Percentiles rank a stretch among this genome's conserved stretches.
Evolutionary conservation across 2,888 invertebrate species (phyloP).

Genomic region (Orchesellides sinensis): DNA sequence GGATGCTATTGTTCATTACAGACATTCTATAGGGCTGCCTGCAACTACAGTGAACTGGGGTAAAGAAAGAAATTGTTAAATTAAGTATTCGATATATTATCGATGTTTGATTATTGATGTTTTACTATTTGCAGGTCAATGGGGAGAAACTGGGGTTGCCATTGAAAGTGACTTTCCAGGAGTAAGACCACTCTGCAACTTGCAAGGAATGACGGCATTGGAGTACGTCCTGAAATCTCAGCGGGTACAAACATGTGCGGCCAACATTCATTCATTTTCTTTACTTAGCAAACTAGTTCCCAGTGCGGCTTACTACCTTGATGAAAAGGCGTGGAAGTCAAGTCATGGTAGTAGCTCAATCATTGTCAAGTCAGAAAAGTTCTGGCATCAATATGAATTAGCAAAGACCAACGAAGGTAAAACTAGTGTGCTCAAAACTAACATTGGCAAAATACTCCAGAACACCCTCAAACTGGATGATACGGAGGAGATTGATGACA

Average conservation of each 20-base stretch:
- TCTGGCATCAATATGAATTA: slow-evolving; percentile 48
- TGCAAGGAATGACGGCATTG: slow-evolving; percentile 51
- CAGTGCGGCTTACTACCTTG: slow-evolving; percentile 31
- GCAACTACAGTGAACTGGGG: slow-evolving; percentile 46
- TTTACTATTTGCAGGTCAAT: slow-evolving; percentile 7
- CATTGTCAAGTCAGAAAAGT: slow-evolving; percentile 39
- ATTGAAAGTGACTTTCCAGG: slow-evolving; percentile 59
- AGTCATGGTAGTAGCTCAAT: not conserved
- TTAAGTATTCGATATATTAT: not conserved
- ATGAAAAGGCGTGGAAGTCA: slow-evolving; percentile 47
- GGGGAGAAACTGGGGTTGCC: slow-evolving; percentile 62
- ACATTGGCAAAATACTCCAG: slow-evolving; percentile 22
- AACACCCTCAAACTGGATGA: slow-evolving; percentile 44
- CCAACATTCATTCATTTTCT: slow-evolving; percentile 38
- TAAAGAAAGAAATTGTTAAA: not conserved
- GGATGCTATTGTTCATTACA: slow-evolving; percentile 35
- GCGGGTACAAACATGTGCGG: slow-evolving; percentile 33
- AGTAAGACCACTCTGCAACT: slow-evolving; percentile 42
- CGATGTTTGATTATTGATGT: not conserved
- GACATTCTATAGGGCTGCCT: slow-evolving; percentile 31
- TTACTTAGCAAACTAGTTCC: slow-evolving; percentile 30
- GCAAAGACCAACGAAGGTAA: slow-evolving; percentile 19
- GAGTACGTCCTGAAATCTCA: slow-evolving; percentile 46
- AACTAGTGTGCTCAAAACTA: slow-evolving; percentile 14
- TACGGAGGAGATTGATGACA: slow-evolving; percentile 44